Evolutionary conservation across 2,797 vertebrate genomes (phyloP), one percentile per base, ranked within the genome.

Genomic region (Artibeus lituratus): DNA sequence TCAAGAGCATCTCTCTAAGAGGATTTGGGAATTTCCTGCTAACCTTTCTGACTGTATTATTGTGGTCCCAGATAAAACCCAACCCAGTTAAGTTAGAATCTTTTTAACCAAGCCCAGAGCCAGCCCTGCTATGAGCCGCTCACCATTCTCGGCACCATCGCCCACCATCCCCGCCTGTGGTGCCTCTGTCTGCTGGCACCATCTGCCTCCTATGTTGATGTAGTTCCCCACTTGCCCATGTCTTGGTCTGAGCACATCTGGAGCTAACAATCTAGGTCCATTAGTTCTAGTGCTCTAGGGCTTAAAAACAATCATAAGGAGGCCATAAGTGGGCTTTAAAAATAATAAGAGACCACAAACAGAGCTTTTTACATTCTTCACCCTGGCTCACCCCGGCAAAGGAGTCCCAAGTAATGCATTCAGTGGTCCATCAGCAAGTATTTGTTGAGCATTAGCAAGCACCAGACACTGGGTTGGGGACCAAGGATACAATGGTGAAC

Each of bases 101-200:
- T 8, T 74, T 86, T 93, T 93, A 97, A 97, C n/a, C 70, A 95
- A 82, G 14, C 95, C n/a, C 95, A 90, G 91, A 96, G 94, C 39
- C 86, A 91, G n/a, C 24, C 39, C 9, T 5, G 18, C 51, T 59
- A 10, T 10, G 81, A 80, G 91, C 39, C 80, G 39, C 62, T 95
- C 72, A 18, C 42, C 62, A 8, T 26, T 14, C 44, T 90, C 51
- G 32, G 22, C 29, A 10, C 65, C 44, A 62, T 59, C 53, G 55
- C 69, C 53, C n/a, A 70, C 37, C 69, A 37, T 39, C 67, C 69
- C 35, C 49, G 69, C 24, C 47, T 39, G 35, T 29, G 29, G 78
- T 85, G 90, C 39, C 44, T 94, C 92, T 44, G 89, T 95, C 83
- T 47, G 82, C 55, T 92, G 95, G 87, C 88, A 86, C 67, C 55